These are phyloP conservation scores for Chionodraco myersi DNA, from an alignment of 2,113 vertebrate species.

Conservation along the genomic window DNA sequence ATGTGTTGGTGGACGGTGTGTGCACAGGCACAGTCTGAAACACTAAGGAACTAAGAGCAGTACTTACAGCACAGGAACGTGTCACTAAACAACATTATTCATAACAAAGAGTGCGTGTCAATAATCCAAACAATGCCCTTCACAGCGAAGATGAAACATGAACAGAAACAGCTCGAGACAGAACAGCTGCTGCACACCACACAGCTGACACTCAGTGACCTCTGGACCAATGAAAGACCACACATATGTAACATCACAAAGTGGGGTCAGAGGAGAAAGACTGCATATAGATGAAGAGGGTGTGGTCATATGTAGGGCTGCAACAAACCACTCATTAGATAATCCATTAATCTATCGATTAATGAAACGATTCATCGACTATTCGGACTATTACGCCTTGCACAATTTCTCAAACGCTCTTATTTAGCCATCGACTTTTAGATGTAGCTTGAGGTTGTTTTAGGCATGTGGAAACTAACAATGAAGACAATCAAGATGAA, in stretches of 20 bases:
- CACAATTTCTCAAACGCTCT: too few relatives aligned
- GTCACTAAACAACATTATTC: neutral
- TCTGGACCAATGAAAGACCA: neutral
- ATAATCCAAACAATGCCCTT: neutral
- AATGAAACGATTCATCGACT: too few relatives aligned
- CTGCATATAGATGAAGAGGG: neutral
- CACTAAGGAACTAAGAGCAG: too few relatives aligned
- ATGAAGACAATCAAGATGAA: too few relatives aligned
- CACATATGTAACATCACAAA: neutral
- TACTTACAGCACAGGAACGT: neutral
- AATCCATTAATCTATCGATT: too few relatives aligned
- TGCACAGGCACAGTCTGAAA: too few relatives aligned
- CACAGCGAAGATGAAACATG: neutral
- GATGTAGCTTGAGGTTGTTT: too few relatives aligned
- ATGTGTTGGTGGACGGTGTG: too few relatives aligned
- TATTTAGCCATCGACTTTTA: too few relatives aligned
- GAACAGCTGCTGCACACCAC: constrained; percentile 9
- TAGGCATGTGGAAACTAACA: too few relatives aligned
- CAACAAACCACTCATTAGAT: too few relatives aligned
- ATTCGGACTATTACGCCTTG: too few relatives aligned
- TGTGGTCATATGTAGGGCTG: neutral
- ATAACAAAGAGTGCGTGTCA: neutral
- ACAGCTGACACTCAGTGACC: neutral
- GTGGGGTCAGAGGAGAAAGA: neutral
- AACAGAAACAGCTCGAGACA: neutral